Evolutionary conservation across 2,797 vertebrate genomes (phyloP).

Genomic region (Tapera naevia): DNA sequence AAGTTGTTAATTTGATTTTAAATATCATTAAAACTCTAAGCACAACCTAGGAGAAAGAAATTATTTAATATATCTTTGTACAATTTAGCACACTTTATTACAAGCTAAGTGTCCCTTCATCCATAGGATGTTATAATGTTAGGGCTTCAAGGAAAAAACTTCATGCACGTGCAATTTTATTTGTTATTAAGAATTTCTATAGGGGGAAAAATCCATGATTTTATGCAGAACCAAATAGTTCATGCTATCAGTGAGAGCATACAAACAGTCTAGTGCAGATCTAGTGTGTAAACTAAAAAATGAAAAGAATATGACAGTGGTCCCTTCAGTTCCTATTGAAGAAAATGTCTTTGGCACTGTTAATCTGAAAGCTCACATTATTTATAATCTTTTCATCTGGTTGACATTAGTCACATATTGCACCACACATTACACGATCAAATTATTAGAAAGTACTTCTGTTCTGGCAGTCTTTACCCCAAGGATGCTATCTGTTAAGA

Average conservation of each 20-base stretch:
- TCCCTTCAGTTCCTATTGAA: not conserved
- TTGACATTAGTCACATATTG: not conserved
- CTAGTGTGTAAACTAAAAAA: not conserved
- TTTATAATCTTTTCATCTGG: not conserved
- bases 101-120: not conserved
- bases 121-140: not conserved
- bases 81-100: not conserved
- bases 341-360: not conserved
- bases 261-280: not conserved
- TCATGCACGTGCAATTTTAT: not conserved
- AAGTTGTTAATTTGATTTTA: not conserved
- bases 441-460: not conserved
- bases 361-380: not conserved
- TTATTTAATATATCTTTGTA: not conserved
- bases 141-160: not conserved
- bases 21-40: not conserved
- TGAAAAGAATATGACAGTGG: accelerated
- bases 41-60: not conserved
- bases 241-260: not conserved
- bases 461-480: not conserved
- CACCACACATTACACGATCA: not conserved
- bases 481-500: not conserved
- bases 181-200: not conserved
- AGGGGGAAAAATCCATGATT: not conserved
- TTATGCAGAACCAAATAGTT: not conserved